Evolutionary conservation across 1,140 invertebrate genomes (phyloP), one percentile per base, ranked within the genome.

Genomic region (Rhyacophila brunnea): DNA sequence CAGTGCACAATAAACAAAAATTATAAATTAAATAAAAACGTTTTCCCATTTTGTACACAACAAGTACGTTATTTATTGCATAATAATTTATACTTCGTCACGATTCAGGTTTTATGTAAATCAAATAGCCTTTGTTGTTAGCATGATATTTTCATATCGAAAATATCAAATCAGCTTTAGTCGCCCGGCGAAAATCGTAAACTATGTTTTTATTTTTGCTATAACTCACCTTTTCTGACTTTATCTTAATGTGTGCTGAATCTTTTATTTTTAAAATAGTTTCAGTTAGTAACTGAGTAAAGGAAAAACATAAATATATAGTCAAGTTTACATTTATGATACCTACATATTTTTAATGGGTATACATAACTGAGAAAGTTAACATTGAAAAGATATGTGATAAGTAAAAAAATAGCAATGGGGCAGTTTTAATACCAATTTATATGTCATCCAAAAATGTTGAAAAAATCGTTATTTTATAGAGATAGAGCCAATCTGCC

Each of bases 31-130:
- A 14, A 34, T 34, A 15, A 38, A 51, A 51, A 53, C 32, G 50
- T 20, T 46, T 55, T 55, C 32, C 1, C 14, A 47, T 20, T 61
- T 38, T 60, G 10, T 18, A 46, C 19, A 34, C 35, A 63, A 63
- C 60, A 38, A 63, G 53, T 57, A 51, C 28, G 35, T 49, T 23
- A 63, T 63, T 63, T 63, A 63, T 63, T 63, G 60, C 55, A 54
- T 45, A 63, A 63, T 63, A 58, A 63, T 58, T 63, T 63, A 49
- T 58, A 54, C 44, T 54, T 58, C 55, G 60, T 63, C 60, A 63
- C 60, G 60, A 63, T 53, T 58, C 46, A 42, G 51, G 55, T 58
- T 62, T 58, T 63, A 58, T 63, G 54, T 58, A 53, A 62, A 63
- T 58, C 49, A 44, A 63, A 62, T 49, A 38, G 55, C 56, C 60